Base-by-base conservation (phyloP, 2,888 invertebrate species). In the Epirrhoe alternata region DNA sequence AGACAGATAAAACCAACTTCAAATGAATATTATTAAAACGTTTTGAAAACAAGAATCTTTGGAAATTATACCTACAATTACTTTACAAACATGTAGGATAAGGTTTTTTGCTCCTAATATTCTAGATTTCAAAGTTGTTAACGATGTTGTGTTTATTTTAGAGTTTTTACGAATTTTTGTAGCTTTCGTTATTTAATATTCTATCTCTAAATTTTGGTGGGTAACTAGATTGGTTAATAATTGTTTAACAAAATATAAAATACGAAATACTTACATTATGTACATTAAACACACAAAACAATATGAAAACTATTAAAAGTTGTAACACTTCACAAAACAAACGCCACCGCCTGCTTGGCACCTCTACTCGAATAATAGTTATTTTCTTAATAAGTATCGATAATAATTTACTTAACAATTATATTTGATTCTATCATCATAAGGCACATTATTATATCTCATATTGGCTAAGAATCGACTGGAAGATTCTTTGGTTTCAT, bases 401-500 rank as follows among this genome's bases (percentile, higher is more conserved):
- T 83, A 83, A 86, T 86, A 85, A 85, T 86, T 87, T 86, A 87
- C 84, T 82, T 86, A 86, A 78, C 58, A 59, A 77, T 81, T 81
- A 71, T 74, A 62, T 67, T 70, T 67, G 74, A 77, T 77, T 68
- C 75, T 78, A 74, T 77, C 79, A 74, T 77, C 79, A 77, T 80
- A 80, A 86, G 87, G 87, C 87, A 87, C 86, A 77, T 73, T 78
- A 73, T 79, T 79, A 81, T 80, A 47, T 35, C 49, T 64, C 64
- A 47, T 56, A 56, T 42, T 82, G 83, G 83, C 86, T 86, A 85
- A 88, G 89, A 91, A 89, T 87, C 90, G 86, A 87, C 85, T 87
- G 85, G 84, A 85, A 85, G 89, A 90, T 89, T 89, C 92, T 92
- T 91, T 91, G 90, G 92, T 89, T 86, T 86, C 74, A 77, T 67